Evolutionary conservation across 1,140 invertebrate species (phyloP), one percentile per base, ranked within the genome.

Genomic region (Zaprionus inermis): DNA sequence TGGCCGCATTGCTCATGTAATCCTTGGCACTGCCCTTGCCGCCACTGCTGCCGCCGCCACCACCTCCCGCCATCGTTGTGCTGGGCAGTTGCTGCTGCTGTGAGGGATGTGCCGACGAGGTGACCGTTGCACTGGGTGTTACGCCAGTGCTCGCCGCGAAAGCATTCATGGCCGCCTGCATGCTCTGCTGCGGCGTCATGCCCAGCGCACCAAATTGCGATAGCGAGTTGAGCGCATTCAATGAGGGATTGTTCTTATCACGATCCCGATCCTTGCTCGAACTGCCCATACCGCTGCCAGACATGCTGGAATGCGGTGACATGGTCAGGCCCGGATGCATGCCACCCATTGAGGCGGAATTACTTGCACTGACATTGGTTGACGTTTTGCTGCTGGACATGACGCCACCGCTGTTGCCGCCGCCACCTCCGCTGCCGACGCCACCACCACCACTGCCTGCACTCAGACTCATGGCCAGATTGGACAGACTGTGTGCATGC

Each of bases 91-190:
- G 2, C 66, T 58, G 81, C 68, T 78, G 80, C 55, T 79, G 79
- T 18, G 63, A 69, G 18, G 52, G 30, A 77, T 78, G 81, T 24
- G 57, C 71, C 36, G 81, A 72, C 0, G 81, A 86, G 16, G 83
- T 85, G 10, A 84, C 75, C 36, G 81, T 84, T 24, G 81, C 56
- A 10, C 63, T 84, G 32, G 81, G 72, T 10, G 72, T 46, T 4
- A 52, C 80, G 5, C 73, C 81, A 0, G 74, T 75, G 18, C 83
- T 91, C 0, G 90, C 91, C 1, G 90, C 91, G 71, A 92, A 92
- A 0, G 91, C 91, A 76, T 92, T 92, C 91, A 92, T 92, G 0
- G 91, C 91, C 56, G 91, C 91, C 75, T 92, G 91, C 80, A 92
- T 86, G 73, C 91, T 91, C 64, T 92, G 91, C 55, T 91, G 91